Base-by-base conservation (phyloP, 2,888 invertebrate species). In the Scrobipalpa atriplicella region DNA sequence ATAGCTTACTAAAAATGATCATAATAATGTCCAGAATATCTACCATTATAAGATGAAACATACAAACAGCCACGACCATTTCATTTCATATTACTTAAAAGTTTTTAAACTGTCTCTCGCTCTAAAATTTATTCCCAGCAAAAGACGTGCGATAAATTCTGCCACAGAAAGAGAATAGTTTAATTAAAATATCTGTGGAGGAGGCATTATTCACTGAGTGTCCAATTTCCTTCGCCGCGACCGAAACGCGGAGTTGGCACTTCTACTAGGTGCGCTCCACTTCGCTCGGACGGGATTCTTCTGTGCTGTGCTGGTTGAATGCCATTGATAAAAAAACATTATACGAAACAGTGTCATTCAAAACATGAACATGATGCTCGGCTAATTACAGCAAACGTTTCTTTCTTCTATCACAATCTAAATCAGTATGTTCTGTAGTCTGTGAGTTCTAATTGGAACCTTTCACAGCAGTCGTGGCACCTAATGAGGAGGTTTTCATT, bases 221-320 rank as follows among this genome's bases (percentile, higher is more conserved):
- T 69, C 67, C 69, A 69, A 69, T 69, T 69, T 67, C 65, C 67
- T 66, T 66, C 64, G 39, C 54, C 63, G 60, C 51, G 29, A 54
- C 61, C 47, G 52, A 66, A 69, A 65, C 60, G 67, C 29, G 13
- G 65, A 47, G 43, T 43, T 47, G 62, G 56, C 67, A 65, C 65
- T 51, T 63, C 67, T 66, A 38, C 62, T 13, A 39, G 64, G 62
- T 19, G n/a, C 41, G 16, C 21, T 68, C 65, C 66, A 43, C 56
- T 52, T 61, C 39, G 58, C 29, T 47, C 62, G n/a, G n/a, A n/a
- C n/a, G 56, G 13, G 2, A 29, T 36, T 29, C 54, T 19, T 52
- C 18, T 52, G n/a, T n/a, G n/a, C n/a, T n/a, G n/a, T n/a, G n/a
- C 16, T 19, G 8, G n/a, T n/a, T n/a, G n/a, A n/a, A n/a, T n/a